Percentiles rank a stretch among this genome's conserved stretches.
Conservation (phyloP, 2,888 invertebrate genomes). For the Cheilosia vulpina region DNA sequence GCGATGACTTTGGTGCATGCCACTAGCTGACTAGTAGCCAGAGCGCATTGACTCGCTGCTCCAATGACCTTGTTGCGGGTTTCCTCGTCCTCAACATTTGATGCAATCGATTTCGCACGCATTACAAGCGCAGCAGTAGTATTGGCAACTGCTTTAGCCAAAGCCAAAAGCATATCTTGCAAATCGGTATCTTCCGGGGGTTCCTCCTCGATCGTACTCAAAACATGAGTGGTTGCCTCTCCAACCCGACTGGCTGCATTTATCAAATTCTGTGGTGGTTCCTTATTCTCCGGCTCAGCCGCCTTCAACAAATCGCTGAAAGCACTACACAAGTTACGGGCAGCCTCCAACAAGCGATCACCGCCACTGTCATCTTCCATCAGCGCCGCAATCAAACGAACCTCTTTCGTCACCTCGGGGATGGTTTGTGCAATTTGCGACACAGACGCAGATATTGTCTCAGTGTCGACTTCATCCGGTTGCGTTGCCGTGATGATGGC, state of each 20-base stretch:
- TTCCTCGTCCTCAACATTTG: slow-evolving; percentile 89
- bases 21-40: slow-evolving; percentile 98
- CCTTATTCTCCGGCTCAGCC: slow-evolving; percentile 96
- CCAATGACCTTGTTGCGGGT: slow-evolving; percentile 89
- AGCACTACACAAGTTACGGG: slow-evolving; percentile 95
- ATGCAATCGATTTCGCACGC: slow-evolving; percentile 98
- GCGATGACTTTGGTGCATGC: slow-evolving; percentile 98
- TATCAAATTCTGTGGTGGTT: slow-evolving; percentile 96
- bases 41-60: slow-evolving; percentile 97
- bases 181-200: slow-evolving; percentile 93
- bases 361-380: slow-evolving; percentile 95
- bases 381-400: slow-evolving; percentile 93
- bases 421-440: slow-evolving; percentile 98
- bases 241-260: slow-evolving; percentile 98
- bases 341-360: slow-evolving; percentile 94
- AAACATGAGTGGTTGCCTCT: slow-evolving; percentile 96
- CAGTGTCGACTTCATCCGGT: slow-evolving; percentile 96
- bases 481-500: slow-evolving; percentile 96
- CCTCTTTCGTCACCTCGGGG: slow-evolving; percentile 96
- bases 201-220: slow-evolving; percentile 96
- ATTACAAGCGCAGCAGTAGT: slow-evolving; percentile 98
- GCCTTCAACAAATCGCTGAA: slow-evolving; percentile 97
- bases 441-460: slow-evolving; percentile 98
- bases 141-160: slow-evolving; percentile 99
- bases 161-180: slow-evolving; percentile 94